phyloP scores from a whole-genome alignment of 1,140 invertebrate genomes.

The Pseudomyrmex flavicornis region DNA sequence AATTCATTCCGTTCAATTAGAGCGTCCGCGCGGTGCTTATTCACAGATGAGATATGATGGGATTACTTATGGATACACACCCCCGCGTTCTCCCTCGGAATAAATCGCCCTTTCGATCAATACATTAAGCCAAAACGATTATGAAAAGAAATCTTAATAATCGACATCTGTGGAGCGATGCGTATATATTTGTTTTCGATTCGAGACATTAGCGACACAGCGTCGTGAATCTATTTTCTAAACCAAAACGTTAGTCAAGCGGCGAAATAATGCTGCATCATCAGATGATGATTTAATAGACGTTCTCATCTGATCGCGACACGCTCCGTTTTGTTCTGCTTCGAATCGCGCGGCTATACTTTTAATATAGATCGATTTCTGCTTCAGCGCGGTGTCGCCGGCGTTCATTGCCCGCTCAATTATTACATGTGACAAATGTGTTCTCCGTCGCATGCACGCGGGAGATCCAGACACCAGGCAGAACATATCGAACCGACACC shows the following conservation, averaged over 20 bases:
- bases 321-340: neutral
- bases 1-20: constrained; percentile 71
- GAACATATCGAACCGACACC: constrained; percentile 51
- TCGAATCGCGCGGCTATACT: neutral
- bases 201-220: neutral
- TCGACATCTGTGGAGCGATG: neutral
- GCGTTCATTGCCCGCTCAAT: constrained; percentile 57
- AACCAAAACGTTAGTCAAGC: constrained; percentile 16
- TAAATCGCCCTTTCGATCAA: constrained; percentile 22
- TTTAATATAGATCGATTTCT: constrained; percentile 63
- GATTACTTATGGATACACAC: constrained; percentile 45
- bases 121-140: neutral
- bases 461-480: too few relatives aligned
- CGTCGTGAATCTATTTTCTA: constrained; percentile 36
- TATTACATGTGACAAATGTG: constrained; percentile 51
- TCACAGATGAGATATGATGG: constrained; percentile 37
- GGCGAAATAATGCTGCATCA: constrained; percentile 28
- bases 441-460: constrained; percentile 20
- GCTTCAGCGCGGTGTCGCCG: neutral
- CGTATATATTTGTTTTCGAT: neutral
- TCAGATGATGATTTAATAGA: constrained; percentile 62
- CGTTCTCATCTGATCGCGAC: neutral
- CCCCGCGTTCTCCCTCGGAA: neutral
- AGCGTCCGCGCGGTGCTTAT: constrained; percentile 31
- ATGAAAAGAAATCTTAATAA: too few relatives aligned